A percentile compares a stretch with the other conserved stretches of the same genome.
These are phyloP conservation scores for Halichondria panicea DNA, from an alignment of 37 sponge, comb jelly and placozoan genomes.

Conservation along the genomic window DNA sequence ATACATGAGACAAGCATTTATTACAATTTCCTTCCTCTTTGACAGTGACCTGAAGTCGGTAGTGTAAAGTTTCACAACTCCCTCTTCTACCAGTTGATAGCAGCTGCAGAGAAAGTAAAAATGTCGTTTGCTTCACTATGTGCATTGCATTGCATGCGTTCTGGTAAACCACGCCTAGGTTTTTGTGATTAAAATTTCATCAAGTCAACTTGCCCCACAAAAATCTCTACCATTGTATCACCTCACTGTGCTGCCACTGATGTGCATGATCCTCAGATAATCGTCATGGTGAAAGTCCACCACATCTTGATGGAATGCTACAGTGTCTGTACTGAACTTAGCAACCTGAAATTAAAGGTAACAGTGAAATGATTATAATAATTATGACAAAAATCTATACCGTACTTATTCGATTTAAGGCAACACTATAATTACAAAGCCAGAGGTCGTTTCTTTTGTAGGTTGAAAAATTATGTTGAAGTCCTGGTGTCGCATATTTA, in stretches of 20 bases:
- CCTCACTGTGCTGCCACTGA: conserved; percentile 45
- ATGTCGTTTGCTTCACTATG: too few relatives aligned
- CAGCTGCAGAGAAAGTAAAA: conserved; percentile 7
- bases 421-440: too few relatives aligned
- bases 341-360: conserved; percentile 14
- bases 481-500: too few relatives aligned
- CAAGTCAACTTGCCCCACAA: too few relatives aligned
- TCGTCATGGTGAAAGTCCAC: conserved; percentile 68
- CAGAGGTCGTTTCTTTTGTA: too few relatives aligned
- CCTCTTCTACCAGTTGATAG: not conserved
- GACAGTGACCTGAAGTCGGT: not conserved
- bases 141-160: too few relatives aligned
- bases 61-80: conserved; percentile 1
- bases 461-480: too few relatives aligned
- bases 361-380: not conserved
- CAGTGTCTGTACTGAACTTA: not conserved
- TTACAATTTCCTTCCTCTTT: not conserved
- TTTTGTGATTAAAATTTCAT: too few relatives aligned
- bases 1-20: too few relatives aligned
- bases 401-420: too few relatives aligned
- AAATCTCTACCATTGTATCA: too few relatives aligned
- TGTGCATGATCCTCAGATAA: conserved; percentile 53
- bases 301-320: conserved; percentile 32
- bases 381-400: not conserved
- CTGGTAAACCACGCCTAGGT: too few relatives aligned